Evolutionary conservation across 37 sponge, comb jelly and placozoan species (phyloP).

Genomic region (Halichondria panicea): DNA sequence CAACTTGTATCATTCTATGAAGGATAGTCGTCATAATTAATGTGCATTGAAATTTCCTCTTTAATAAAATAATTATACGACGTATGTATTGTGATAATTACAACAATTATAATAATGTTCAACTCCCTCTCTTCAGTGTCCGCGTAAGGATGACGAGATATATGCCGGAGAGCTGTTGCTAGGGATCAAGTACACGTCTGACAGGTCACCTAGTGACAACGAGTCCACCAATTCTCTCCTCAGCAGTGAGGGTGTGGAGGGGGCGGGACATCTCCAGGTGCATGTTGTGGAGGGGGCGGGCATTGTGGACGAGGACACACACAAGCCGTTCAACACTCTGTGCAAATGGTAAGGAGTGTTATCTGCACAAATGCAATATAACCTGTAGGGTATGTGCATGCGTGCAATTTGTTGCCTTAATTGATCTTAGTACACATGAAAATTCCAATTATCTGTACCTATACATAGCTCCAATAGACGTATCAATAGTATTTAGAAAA

Average conservation of each 20-base stretch:
- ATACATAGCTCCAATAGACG: too few relatives aligned
- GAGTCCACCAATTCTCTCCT: background rate
- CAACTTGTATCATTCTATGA: too few relatives aligned
- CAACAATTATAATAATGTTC: too few relatives aligned
- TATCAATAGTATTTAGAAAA: too few relatives aligned
- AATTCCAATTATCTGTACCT: too few relatives aligned
- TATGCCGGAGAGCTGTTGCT: constrained; percentile 64
- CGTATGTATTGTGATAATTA: too few relatives aligned
- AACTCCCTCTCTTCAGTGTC: constrained; percentile 14
- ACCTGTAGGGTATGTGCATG: background rate
- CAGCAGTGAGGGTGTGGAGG: background rate
- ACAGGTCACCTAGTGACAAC: background rate
- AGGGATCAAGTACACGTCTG: constrained; percentile 56
- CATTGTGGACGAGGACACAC: constrained; percentile 34
- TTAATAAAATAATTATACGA: background rate
- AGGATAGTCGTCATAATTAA: background rate
- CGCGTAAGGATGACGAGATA: constrained; percentile 20
- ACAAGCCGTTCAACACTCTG: constrained; percentile 56
- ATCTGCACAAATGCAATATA: constrained; percentile 5
- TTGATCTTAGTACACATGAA: background rate
- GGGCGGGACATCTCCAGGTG: constrained; percentile 56
- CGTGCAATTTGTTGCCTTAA: background rate
- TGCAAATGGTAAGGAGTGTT: constrained; percentile 47
- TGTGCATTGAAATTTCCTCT: background rate
- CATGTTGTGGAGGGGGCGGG: constrained; percentile 70